Evolutionary conservation across 1,140 invertebrate species (phyloP).

Genomic region (Polypedilum pembai): DNA sequence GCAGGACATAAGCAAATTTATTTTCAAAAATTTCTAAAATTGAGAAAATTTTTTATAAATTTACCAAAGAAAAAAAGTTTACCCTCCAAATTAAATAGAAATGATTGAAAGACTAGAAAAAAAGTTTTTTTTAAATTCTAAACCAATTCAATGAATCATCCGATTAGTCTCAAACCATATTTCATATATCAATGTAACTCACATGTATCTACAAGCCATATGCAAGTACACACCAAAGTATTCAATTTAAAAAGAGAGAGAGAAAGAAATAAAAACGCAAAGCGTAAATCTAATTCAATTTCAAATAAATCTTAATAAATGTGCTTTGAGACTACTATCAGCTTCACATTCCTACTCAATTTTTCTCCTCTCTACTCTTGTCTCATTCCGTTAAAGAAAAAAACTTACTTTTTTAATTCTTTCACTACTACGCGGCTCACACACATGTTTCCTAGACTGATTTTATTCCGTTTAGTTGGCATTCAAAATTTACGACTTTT

Average conservation of each 20-base stretch:
- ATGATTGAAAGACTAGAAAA: too few species aligned
- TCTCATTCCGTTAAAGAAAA: neutral
- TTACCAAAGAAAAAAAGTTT: too few species aligned
- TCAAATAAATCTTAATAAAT: conserved; percentile 15
- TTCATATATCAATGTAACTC: too few species aligned
- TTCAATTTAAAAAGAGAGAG: neutral
- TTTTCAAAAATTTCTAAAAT: too few species aligned
- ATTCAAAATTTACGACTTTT: conserved; percentile 19
- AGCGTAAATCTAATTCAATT: conserved; percentile 15
- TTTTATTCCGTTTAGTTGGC: neutral
- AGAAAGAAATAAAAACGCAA: neutral
- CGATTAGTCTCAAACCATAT: too few species aligned
- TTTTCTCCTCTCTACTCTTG: neutral
- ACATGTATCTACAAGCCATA: too few species aligned
- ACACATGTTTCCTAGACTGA: neutral
- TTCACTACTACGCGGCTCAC: neutral
- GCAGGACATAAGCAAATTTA: too few species aligned
- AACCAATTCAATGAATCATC: too few species aligned
- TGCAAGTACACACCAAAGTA: neutral
- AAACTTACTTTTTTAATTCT: neutral
- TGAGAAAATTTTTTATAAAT: too few species aligned
- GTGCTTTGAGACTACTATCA: conserved; percentile 14
- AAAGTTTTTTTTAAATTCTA: too few species aligned
- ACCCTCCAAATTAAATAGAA: too few species aligned
- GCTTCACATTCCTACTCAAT: conserved; percentile 7